Evolutionary conservation across 1,140 invertebrate species (phyloP).

Genomic region (Bactericera cockerelli): DNA sequence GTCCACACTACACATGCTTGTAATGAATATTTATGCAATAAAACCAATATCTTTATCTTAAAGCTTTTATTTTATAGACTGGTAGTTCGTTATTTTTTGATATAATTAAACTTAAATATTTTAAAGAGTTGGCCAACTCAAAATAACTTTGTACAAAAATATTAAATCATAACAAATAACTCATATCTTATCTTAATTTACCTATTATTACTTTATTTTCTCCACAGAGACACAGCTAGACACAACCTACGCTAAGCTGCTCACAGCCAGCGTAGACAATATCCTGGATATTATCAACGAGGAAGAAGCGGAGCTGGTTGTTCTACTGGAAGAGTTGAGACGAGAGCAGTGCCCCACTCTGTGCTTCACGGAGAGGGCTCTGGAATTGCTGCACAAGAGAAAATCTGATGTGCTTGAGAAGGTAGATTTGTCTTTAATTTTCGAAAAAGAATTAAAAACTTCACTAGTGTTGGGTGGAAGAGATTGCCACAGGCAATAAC

Average conservation of each 20-base stretch:
- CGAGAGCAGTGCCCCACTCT: slow-evolving; percentile 61
- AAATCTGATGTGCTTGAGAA: slow-evolving; percentile 17
- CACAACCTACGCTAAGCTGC: slow-evolving; percentile 54
- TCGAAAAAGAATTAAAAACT: slow-evolving; percentile 6
- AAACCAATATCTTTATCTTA: no score
- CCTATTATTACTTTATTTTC: no score
- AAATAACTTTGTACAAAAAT: no score
- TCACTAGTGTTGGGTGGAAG: slow-evolving; percentile 3
- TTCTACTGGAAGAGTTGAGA: slow-evolving; percentile 38
- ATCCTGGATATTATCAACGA: slow-evolving; percentile 49
- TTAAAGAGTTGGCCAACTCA: no score
- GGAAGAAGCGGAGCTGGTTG: slow-evolving; percentile 50
- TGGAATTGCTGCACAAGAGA: slow-evolving; percentile 40
- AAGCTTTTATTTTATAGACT: no score
- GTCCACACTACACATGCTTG: no score
- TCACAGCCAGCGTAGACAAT: slow-evolving; percentile 42
- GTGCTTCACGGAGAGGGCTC: slow-evolving; percentile 69
- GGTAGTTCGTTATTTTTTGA: no score
- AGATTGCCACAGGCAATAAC: no score
- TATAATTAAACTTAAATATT: no score
- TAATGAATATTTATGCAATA: no score
- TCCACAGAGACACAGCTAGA: slow-evolving; percentile 29
- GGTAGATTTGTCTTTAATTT: background rate
- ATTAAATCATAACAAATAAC: no score
- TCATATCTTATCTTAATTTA: no score